phyloP scores from a whole-genome alignment of 2,888 invertebrate genomes.

The Orgyia antiqua region DNA sequence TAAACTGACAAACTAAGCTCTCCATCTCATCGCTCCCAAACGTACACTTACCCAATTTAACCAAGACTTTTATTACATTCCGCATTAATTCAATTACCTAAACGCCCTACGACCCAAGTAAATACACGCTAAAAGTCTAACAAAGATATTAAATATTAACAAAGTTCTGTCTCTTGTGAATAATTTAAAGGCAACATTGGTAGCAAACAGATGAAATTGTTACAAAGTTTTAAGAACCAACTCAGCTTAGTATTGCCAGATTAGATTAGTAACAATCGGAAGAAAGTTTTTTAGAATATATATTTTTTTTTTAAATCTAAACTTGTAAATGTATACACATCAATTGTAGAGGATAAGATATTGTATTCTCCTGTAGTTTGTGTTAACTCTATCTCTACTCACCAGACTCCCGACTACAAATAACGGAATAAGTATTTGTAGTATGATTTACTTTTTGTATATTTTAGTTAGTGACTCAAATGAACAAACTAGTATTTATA shows the following conservation, averaged over 20 bases:
- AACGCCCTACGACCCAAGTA: conserved; percentile 4
- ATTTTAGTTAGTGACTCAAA: too few species aligned
- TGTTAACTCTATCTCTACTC: too few species aligned
- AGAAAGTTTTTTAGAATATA: too few species aligned
- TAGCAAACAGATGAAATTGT: background rate
- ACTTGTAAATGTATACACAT: too few species aligned
- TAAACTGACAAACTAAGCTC: background rate
- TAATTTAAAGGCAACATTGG: background rate
- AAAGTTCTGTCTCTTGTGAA: background rate
- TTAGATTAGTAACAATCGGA: too few species aligned
- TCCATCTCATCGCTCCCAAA: background rate
- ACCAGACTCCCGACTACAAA: too few species aligned
- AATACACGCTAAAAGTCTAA: conserved; percentile 1
- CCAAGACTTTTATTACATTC: conserved; percentile 4
- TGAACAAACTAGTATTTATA: too few species aligned
- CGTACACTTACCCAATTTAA: conserved; percentile 1
- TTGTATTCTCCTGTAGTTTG: too few species aligned
- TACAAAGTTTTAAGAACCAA: background rate
- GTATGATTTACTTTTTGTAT: too few species aligned
- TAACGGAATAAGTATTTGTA: too few species aligned
- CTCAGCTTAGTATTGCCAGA: background rate
- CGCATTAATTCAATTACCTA: conserved; percentile 9
- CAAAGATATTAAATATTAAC: background rate
- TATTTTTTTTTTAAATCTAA: too few species aligned
- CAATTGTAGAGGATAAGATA: too few species aligned